Evolutionary conservation across 2,113 vertebrate genomes (phyloP), one percentile per base, ranked within the genome.

Genomic region (Eolophus roseicapilla): DNA sequence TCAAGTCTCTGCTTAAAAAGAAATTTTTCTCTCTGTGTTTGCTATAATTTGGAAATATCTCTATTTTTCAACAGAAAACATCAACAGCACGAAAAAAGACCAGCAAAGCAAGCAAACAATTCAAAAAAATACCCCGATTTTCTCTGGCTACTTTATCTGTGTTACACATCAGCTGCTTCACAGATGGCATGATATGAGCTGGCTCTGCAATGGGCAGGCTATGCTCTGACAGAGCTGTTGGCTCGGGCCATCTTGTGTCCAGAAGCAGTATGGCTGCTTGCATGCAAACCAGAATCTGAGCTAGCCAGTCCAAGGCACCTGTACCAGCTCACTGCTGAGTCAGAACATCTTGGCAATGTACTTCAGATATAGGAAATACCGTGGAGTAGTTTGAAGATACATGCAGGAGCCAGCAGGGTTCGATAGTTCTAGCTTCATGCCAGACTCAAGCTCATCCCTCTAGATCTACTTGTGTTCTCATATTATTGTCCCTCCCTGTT

Each of bases 191-290:
- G 1, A 52, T 7, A 29, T 1, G 63, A 88, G 68, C 80, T 75
- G 83, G 73, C 82, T 77, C n/a, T 85, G 74, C 11, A 7, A 18
- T 2, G 23, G 79, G 59, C 79, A 70, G 65, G 63, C 79, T 80
- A 57, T 23, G 24, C 10, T 43, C 29, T 17, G 64, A 46, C 73
- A 84, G 76, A 74, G 77, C 69, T 92, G 83, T 2, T 86, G 94
- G 88, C 92, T 95, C 76, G 0, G 80, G 86, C 91, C 92, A 95
- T 78, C 92, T 82, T 84, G 94, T 47, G 83, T 96, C 86, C 83
- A 95, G 83, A 82, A 92, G 83, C 88, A 95, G 91, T 7, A 86
- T 0, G 5, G 71, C 94, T 62, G 52, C 52, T 86, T 31, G 71
- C 67, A 44, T 0, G 0, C 24, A 24, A 52, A 21, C 16, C 27